Evolutionary conservation across 2,797 vertebrate genomes (phyloP).

Genomic region (Odontamblyopus lacepedii): DNA sequence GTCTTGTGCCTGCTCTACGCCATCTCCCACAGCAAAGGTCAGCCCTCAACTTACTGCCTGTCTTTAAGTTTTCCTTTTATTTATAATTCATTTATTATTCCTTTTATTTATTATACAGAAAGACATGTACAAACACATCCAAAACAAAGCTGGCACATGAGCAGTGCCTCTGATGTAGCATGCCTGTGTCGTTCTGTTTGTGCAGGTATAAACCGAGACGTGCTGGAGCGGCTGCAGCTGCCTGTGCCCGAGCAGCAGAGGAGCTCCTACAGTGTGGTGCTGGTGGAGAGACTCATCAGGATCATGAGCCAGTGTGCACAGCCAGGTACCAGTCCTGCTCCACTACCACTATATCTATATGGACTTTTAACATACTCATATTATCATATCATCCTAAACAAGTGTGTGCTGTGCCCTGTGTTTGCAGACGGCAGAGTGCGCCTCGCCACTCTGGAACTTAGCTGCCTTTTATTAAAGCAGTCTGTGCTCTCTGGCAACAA

Average conservation of each 20-base stretch:
- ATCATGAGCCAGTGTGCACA: constrained; percentile 92
- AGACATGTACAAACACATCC: no score
- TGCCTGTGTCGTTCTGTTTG: not conserved
- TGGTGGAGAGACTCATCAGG: constrained; percentile 90
- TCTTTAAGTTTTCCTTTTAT: not conserved
- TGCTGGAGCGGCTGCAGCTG: constrained; percentile 91
- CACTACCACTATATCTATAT: not conserved
- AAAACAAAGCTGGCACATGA: no score
- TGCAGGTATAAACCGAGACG: constrained; percentile 88
- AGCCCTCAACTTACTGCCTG: not conserved
- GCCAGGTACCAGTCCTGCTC: constrained; percentile 77
- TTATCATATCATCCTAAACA: not conserved
- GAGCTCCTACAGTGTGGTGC: constrained; percentile 87
- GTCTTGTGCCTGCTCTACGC: constrained; percentile 96
- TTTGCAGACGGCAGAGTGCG: constrained; percentile 90
- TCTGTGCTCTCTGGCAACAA: constrained; percentile 83
- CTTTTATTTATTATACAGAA: no score
- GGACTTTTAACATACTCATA: not conserved
- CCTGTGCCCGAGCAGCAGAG: constrained; percentile 85
- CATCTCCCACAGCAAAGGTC: constrained; percentile 95
- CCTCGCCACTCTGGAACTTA: constrained; percentile 91
- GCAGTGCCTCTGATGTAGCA: no score
- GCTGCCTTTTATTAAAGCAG: constrained; percentile 92
- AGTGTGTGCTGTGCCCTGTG: constrained; percentile 9
- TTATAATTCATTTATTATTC: no score